Percentiles rank a stretch among this genome's conserved stretches.
Conservation (phyloP, 2,888 invertebrate genomes). For the Pollenia angustigena region DNA sequence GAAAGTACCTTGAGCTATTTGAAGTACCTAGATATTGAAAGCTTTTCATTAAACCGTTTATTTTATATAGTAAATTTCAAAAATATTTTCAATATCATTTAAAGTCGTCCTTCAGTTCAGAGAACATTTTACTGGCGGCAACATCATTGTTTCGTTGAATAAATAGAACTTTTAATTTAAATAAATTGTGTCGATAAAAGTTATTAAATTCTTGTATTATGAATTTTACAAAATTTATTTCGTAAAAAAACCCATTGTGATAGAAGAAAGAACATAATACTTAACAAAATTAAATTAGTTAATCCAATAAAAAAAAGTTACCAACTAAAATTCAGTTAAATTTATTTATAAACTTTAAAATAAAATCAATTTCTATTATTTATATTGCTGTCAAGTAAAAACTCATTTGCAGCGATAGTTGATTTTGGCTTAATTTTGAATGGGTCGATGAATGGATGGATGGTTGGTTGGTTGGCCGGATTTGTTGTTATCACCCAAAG, state of each 20-base stretch:
- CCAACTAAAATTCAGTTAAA: no score
- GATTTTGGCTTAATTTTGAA: neutral
- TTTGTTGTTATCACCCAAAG: conserved; percentile 55
- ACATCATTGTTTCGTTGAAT: conserved; percentile 1
- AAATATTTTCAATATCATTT: conserved; percentile 1
- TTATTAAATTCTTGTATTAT: neutral
- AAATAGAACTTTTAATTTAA: neutral
- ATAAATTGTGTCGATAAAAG: neutral
- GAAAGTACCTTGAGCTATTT: neutral
- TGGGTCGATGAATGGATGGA: conserved; percentile 11
- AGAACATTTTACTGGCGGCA: conserved; percentile 8
- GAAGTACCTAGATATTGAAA: conserved; percentile 34
- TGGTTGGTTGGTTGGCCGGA: neutral
- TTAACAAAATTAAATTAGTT: no score
- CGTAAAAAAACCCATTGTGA: no score
- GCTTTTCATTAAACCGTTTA: neutral
- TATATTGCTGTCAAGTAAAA: no score
- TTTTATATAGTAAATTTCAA: neutral
- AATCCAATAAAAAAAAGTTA: no score
- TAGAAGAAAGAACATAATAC: no score
- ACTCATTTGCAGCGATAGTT: no score
- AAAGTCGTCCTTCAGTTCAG: conserved; percentile 14
- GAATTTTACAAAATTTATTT: no score
- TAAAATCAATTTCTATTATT: no score
- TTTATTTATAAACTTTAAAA: neutral